Evolutionary conservation across 2,888 invertebrate species (phyloP).

Genomic region (Panzeria rudis): DNA sequence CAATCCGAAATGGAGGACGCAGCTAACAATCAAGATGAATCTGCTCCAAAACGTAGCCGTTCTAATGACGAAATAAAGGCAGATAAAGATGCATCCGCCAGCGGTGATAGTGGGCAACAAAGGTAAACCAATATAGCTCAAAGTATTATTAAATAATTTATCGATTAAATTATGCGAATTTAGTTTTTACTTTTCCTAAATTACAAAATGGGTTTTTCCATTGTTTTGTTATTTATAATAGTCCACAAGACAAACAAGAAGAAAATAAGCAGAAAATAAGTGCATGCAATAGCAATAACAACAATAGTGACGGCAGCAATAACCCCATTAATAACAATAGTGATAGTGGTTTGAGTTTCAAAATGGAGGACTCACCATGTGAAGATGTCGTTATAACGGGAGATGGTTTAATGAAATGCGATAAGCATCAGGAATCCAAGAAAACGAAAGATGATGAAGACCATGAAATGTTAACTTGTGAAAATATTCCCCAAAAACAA

Average conservation of each 20-base stretch:
- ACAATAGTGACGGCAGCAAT: slow-evolving; percentile 41
- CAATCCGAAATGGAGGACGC: slow-evolving; percentile 56
- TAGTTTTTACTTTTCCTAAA: not conserved
- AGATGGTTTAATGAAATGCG: not conserved
- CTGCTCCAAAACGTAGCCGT: slow-evolving; percentile 59
- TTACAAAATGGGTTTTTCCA: not conserved
- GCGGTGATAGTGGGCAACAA: slow-evolving; percentile 58
- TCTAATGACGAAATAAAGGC: slow-evolving; percentile 42
- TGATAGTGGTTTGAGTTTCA: slow-evolving; percentile 70
- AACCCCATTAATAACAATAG: slow-evolving; percentile 53
- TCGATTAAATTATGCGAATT: slow-evolving; percentile 39
- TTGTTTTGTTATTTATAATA: slow-evolving; percentile 16
- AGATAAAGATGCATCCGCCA: slow-evolving; percentile 38
- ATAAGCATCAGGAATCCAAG: not conserved
- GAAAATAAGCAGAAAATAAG: slow-evolving; percentile 42
- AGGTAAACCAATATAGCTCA: slow-evolving; percentile 33
- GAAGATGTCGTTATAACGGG: slow-evolving; percentile 28
- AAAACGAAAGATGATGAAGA: not conserved
- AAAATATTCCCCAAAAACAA: not conserved
- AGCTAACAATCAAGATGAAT: slow-evolving; percentile 35
- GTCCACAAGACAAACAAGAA: slow-evolving; percentile 44
- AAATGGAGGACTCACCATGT: slow-evolving; percentile 65
- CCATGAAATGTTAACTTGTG: not conserved
- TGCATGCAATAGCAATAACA: slow-evolving; percentile 43
- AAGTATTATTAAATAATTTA: not conserved